Conservation (phyloP, 2,797 vertebrate species). For the Uromys caudimaculatus region DNA sequence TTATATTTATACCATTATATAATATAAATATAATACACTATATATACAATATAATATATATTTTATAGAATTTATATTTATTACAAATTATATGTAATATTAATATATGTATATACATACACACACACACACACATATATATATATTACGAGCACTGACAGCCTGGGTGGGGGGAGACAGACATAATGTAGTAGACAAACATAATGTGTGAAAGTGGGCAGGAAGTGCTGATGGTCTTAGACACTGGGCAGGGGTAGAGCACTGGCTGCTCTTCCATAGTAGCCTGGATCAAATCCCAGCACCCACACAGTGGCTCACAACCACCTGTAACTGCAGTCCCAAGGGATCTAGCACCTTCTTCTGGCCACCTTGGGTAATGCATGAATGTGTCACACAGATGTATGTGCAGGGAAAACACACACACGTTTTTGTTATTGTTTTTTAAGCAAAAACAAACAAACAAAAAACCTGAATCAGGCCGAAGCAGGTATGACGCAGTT, state of each 20-base stretch:
- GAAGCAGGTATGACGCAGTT: background rate
- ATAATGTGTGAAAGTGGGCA: background rate
- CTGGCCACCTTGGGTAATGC: background rate
- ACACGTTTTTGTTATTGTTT: no score
- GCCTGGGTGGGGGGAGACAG: background rate
- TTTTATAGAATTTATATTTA: background rate
- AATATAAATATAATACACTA: no score
- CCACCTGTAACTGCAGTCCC: background rate
- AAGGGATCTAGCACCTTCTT: background rate
- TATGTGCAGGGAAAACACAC: background rate
- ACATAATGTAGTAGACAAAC: background rate
- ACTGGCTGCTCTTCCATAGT: background rate
- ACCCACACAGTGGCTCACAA: background rate
- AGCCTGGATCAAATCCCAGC: background rate
- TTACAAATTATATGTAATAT: background rate
- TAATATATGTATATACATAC: no score
- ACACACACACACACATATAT: no score
- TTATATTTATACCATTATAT: no score
- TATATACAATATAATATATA: no score
- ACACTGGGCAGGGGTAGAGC: background rate
- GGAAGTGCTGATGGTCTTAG: background rate
- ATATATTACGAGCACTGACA: background rate
- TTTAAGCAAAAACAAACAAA: background rate
- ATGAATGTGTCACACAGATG: background rate
- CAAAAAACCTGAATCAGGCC: background rate